Conservation (phyloP, 2,113 vertebrate species). For the Anolis sagrei region DNA sequence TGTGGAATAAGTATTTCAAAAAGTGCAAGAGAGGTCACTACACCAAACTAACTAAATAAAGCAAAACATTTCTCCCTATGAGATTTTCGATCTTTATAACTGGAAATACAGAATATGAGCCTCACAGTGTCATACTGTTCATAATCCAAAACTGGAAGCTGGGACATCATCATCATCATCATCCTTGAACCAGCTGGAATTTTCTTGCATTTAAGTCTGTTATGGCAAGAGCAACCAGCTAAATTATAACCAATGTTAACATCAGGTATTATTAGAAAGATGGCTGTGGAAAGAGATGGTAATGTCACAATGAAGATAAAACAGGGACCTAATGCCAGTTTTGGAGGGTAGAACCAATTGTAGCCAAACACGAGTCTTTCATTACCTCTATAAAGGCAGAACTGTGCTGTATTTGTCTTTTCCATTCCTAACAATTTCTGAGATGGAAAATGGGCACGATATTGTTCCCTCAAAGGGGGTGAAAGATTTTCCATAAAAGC, state of each 20-base stretch:
- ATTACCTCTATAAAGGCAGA: background rate
- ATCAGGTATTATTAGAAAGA: background rate
- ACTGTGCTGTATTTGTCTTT: constrained; percentile 13
- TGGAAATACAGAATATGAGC: constrained; percentile 65
- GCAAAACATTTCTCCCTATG: constrained; percentile 38
- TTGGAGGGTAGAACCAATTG: constrained; percentile 43
- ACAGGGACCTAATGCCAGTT: background rate
- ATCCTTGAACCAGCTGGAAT: background rate
- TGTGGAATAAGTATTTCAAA: background rate
- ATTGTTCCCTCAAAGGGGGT: constrained; percentile 13
- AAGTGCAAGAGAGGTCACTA: background rate
- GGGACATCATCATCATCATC: too few relatives aligned
- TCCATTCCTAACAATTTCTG: constrained; percentile 22
- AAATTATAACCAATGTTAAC: background rate
- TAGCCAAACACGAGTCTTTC: constrained; percentile 23
- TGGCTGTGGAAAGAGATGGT: too few relatives aligned
- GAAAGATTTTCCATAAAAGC: background rate
- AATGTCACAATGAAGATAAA: background rate
- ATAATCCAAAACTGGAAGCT: background rate
- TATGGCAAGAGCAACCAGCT: background rate
- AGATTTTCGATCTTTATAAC: constrained; percentile 36
- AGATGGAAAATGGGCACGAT: constrained; percentile 5
- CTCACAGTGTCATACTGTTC: constrained; percentile 52
- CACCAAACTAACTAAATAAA: background rate
- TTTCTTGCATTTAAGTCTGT: background rate